Evolutionary conservation across 2,797 vertebrate genomes (phyloP), one percentile per base, ranked within the genome.

Genomic region (Ptychadena robeensis): DNA sequence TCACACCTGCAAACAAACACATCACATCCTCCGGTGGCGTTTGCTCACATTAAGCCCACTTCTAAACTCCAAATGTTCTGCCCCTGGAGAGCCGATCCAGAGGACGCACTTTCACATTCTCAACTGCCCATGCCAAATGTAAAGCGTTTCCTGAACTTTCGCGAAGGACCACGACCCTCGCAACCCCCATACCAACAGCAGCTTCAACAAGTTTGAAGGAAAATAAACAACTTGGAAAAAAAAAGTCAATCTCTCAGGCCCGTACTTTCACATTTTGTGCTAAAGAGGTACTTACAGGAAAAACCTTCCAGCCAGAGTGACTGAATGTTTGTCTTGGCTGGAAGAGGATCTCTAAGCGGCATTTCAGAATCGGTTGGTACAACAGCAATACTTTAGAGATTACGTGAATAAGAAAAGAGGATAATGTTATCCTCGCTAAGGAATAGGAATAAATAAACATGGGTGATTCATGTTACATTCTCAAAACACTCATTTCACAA

Each of bases 231-330:
- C 37, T 67, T 37, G 22, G 35, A 80, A 80, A 74, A 68, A 48
- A 81, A 81, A 85, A 76, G 79, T 84, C 69, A 80, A 80, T 84
- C 71, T 84, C 48, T 65, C 31, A 67, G 27, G 61, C 22, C 44
- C 75, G 71, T 70, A 80, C 78, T 85, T 85, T 84, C 71, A 80
- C 53, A 75, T 80, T 80, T 75, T 76, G 83, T 85, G 74, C 77
- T 65, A 70, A 85, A 37, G 78, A 71, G 67, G 83, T 73, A 66
- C 38, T 81, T 71, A 80, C 83, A 37, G 75, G 78, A 70, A 80
- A 70, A 69, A 22, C 65, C 34, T 73, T 69, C 68, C 72, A 80
- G 66, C 65, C 65, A 80, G 80, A 85, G 66, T 71, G 78, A 76
- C 76, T 76, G 59, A 63, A 37, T 85, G 53, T 80, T 85, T 80